These are phyloP conservation scores for Nesospiza acunhae DNA, from an alignment of 2,113 vertebrate species.

Conservation along the genomic window DNA sequence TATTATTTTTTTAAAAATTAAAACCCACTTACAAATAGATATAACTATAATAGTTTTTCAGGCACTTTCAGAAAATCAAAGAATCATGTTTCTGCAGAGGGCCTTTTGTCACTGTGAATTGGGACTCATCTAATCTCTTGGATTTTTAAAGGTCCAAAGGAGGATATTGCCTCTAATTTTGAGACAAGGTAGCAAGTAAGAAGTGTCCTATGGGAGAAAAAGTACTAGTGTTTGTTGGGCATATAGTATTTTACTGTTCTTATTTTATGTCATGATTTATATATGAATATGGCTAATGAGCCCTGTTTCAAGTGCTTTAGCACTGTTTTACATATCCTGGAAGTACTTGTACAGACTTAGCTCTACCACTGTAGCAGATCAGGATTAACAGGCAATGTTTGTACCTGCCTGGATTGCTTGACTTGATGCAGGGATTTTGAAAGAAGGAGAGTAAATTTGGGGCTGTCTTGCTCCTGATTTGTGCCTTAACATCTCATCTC, in stretches of 20 bases:
- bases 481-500: not conserved
- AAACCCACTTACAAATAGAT: not conserved
- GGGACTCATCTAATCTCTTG: not conserved
- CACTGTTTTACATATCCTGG: not conserved
- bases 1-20: fast-evolving
- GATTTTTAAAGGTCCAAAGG: not conserved
- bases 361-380: not conserved
- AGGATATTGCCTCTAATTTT: not conserved
- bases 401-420: not conserved
- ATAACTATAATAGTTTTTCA: not conserved
- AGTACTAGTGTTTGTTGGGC: not conserved
- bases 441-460: not conserved
- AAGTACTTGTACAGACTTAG: not conserved
- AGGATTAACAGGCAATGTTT: not conserved
- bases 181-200: not conserved
- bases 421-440: not conserved
- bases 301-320: not conserved
- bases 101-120: not conserved
- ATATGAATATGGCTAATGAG: not conserved
- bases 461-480: not conserved
- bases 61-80: not conserved
- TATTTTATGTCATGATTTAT: not conserved
- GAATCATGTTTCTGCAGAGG: not conserved
- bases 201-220: not conserved
- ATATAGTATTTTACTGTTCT: not conserved